Percentiles rank a stretch among this genome's conserved stretches.
Evolutionary conservation across 2,797 vertebrate species (phyloP).

Genomic region (Thunnus albacares): DNA sequence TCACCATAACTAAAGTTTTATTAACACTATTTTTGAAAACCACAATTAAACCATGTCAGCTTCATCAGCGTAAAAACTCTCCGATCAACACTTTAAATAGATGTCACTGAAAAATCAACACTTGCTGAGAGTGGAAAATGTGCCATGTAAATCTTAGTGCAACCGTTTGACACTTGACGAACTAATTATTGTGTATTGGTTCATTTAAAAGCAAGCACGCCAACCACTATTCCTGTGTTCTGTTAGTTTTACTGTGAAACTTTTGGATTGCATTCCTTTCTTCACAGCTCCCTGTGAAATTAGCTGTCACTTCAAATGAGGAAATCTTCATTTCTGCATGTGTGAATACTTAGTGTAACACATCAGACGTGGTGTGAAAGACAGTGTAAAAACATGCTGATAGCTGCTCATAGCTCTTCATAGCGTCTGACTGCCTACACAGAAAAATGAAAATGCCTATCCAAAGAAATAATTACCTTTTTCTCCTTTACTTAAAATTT

Average conservation of each 20-base stretch:
- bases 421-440: slow-evolving; percentile 35
- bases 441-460: slow-evolving; percentile 11
- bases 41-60: neutral
- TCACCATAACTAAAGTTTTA: neutral
- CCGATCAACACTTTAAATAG: slow-evolving; percentile 20
- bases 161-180: slow-evolving; percentile 9
- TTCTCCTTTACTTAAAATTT: neutral
- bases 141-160: slow-evolving; percentile 1
- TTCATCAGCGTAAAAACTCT: slow-evolving; percentile 2
- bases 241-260: slow-evolving; percentile 23
- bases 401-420: slow-evolving; percentile 34
- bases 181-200: slow-evolving; percentile 1
- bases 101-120: slow-evolving; percentile 1
- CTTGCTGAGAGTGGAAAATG: slow-evolving; percentile 8
- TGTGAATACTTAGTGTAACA: slow-evolving; percentile 69
- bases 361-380: slow-evolving; percentile 63
- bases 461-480: neutral
- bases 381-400: slow-evolving; percentile 63
- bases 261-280: slow-evolving; percentile 22
- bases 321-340: slow-evolving; percentile 62
- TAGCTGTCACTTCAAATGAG: slow-evolving; percentile 57
- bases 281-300: slow-evolving; percentile 48
- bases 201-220: slow-evolving; percentile 30
- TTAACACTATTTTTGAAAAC: neutral
- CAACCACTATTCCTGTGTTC: slow-evolving; percentile 13